Percentiles rank a stretch among this genome's conserved stretches.
These are phyloP conservation scores for Epinephelus coioides DNA, from an alignment of 2,797 vertebrate species.

Conservation along the genomic window DNA sequence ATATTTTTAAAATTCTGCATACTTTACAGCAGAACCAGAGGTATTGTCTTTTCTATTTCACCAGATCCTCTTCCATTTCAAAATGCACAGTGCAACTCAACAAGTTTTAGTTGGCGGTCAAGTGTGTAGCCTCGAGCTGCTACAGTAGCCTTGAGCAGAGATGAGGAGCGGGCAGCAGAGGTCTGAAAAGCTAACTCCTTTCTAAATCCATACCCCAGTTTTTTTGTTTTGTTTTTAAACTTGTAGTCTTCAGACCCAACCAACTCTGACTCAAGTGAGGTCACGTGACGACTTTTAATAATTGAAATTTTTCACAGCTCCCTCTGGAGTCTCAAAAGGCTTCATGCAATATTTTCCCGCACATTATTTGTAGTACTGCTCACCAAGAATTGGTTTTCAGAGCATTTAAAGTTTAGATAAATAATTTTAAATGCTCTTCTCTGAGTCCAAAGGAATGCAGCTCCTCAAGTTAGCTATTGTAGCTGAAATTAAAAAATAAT, in stretches of 20 bases:
- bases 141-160: background rate
- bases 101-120: background rate
- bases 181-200: background rate
- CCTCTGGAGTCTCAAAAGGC: no score
- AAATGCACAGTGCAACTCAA: background rate
- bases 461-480: background rate
- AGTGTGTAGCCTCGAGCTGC: background rate
- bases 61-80: background rate
- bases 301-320: background rate
- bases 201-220: background rate
- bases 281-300: background rate
- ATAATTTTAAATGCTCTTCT: background rate
- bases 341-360: no score
- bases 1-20: no score
- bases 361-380: no score
- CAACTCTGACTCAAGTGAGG: no score
- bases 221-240: background rate
- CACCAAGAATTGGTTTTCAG: background rate
- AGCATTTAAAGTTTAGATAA: background rate
- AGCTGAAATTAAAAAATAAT: background rate
- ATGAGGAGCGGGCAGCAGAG: background rate
- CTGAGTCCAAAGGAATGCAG: background rate
- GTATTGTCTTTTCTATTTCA: background rate
- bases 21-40: background rate
- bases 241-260: background rate